Base-by-base conservation (phyloP, 92 coral and sea anemone species). In the Epizoanthus fatuus region DNA sequence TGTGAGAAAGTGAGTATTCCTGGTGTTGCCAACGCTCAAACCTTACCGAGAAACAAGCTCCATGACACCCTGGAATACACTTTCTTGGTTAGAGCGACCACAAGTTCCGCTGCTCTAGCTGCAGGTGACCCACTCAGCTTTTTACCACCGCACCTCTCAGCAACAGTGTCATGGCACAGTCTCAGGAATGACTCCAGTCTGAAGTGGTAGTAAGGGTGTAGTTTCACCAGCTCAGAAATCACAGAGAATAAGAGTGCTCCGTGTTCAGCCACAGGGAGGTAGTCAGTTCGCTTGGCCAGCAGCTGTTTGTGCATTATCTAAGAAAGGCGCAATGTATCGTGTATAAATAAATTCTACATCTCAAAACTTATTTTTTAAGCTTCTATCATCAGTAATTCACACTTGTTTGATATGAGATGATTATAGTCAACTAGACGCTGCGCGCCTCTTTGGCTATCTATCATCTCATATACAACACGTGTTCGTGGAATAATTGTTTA, bases 31-130 rank as follows among this genome's bases (percentile, higher is more conserved):
- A 11, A 15, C 0, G 40, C 22, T 4, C 32, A 74, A 10, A 51
- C 7, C 93, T 72, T 56, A 97, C 99, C 91, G 45, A 91, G 92
- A 83, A 95, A 97, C 67, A 97, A 59, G 74, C 92, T 86, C 95
- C 98, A 93, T 0, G 98, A 90, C 17, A 84, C 80, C 20, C 92
- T 90, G 8, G 96, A 87, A 71, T 93, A 94, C 29, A 95, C 74
- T 45, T 81, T 89, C 75, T 91, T 92, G 3, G 98, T 92, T 64
- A 97, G 77, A 17, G 98, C 98, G 5, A 96, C 90, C 40, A 97
- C 85, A 29, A 97, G 93, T 79, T 97, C 99, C 5, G 99, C 99
- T 32, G 97, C 95, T n/a, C 99, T 89, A 1, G 99, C 99, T 12
- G 95, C 94, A 12, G 99, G 86, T 19, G 99, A 97, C 5, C 98